Evolutionary conservation across 2,888 invertebrate species (phyloP).

Genomic region (Eurytoma californica): DNA sequence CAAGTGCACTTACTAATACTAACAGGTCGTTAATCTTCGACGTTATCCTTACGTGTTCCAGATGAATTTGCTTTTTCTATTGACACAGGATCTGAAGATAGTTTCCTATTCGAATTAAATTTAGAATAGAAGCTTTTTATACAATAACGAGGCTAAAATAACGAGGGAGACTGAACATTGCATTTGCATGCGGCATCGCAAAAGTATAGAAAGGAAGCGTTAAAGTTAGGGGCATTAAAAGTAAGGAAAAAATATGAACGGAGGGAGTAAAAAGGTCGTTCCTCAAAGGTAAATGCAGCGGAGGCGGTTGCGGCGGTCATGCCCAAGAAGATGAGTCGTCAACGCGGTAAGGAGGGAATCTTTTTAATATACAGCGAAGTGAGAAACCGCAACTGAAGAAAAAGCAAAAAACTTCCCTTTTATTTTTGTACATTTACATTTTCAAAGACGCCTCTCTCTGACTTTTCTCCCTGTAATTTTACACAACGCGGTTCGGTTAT

Average conservation of each 20-base stretch:
- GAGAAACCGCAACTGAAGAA: not conserved
- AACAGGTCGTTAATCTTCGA: not conserved
- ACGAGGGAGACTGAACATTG: no score
- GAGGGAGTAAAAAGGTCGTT: constrained; percentile 7
- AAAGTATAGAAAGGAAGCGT: not conserved
- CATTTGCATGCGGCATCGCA: not conserved
- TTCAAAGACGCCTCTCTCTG: not conserved
- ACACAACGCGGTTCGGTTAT: no score
- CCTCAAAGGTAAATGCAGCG: constrained; percentile 20
- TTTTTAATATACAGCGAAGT: constrained; percentile 20
- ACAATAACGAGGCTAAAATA: no score
- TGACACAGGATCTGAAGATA: no score
- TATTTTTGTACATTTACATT: not conserved
- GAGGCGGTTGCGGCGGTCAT: not conserved
- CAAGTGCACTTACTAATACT: not conserved
- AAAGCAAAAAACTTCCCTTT: not conserved
- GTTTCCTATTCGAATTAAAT: no score
- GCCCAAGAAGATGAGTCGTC: not conserved
- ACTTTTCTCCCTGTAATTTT: no score
- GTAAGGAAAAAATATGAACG: not conserved
- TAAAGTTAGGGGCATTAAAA: not conserved
- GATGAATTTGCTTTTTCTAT: no score
- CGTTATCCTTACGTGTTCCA: not conserved
- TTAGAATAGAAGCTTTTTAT: no score
- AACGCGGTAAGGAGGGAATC: not conserved